phyloP scores from a whole-genome alignment of 2,888 invertebrate species.

The Tubulanus polymorphus region DNA sequence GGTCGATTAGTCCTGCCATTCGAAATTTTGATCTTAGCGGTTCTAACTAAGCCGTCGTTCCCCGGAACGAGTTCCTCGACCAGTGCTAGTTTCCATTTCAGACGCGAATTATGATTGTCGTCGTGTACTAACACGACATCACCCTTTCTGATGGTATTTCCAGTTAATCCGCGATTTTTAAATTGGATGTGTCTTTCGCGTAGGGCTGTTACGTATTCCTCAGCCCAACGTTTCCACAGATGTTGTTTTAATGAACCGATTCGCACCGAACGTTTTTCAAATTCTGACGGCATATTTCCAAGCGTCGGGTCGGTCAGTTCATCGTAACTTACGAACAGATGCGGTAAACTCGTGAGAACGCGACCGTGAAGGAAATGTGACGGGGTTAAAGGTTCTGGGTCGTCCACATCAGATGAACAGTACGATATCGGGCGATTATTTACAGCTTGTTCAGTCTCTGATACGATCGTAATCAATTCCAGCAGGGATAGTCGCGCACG shows the following conservation, averaged over 20 bases:
- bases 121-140: background rate
- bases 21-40: constrained; percentile 11
- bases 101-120: background rate
- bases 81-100: background rate
- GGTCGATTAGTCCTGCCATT: no score
- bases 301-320: background rate
- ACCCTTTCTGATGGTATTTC: background rate
- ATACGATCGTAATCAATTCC: background rate
- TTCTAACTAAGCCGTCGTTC: constrained; percentile 10
- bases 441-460: background rate
- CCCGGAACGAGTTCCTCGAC: constrained; percentile 2
- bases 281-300: no score
- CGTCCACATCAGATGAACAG: constrained; percentile 9
- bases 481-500: background rate
- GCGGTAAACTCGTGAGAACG: background rate
- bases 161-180: background rate
- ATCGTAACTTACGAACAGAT: background rate
- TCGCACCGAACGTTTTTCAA: constrained; percentile 1
- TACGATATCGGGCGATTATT: background rate
- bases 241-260: constrained; percentile 6
- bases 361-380: background rate
- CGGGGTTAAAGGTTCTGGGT: background rate
- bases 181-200: background rate
- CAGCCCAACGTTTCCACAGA: constrained; percentile 13
- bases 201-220: constrained; percentile 3